Base-by-base conservation (phyloP, 2,888 invertebrate genomes). In the Apoda limacodes region DNA sequence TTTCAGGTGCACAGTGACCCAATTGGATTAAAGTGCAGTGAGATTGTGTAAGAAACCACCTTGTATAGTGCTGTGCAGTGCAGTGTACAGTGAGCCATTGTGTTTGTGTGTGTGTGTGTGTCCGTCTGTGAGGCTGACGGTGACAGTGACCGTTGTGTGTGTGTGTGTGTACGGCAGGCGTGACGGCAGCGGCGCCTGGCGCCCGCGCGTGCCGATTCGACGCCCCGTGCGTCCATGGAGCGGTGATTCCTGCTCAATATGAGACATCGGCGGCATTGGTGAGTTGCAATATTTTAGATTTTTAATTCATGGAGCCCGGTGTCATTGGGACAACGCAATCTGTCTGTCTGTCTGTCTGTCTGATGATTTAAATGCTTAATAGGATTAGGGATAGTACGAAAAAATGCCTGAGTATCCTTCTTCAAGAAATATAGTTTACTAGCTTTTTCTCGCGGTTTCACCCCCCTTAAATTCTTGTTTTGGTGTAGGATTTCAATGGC, bases 231-330 rank as follows among this genome's bases (percentile, higher is more conserved):
- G 71, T 68, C 72, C 70, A 80, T 80, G 80, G 80, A 76, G 60
- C 76, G 80, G 80, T 80, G 80, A 80, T 78, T 72, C 63, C 56
- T 64, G 53, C 60, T 69, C 63, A 70, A 61, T 62, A 62, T 66
- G 60, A 67, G 67, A 63, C 72, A 63, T 67, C 60, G 63, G 75
- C 75, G 65, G 76, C 76, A 76, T 72, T 78, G 76, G 78, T 80
- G 50, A 69, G 70, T 50, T n/a, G n/a, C n/a, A n/a, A n/a, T n/a
- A n/a, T n/a, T n/a, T n/a, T n/a, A n/a, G n/a, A n/a, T n/a, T n/a
- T n/a, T n/a, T n/a, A n/a, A n/a, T n/a, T n/a, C n/a, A n/a, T n/a
- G n/a, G n/a, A n/a, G n/a, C n/a, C n/a, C n/a, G n/a, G n/a, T n/a
- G n/a, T n/a, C n/a, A n/a, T n/a, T n/a, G n/a, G n/a, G n/a, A n/a